Evolutionary conservation across 2,888 invertebrate species (phyloP), one percentile per base, ranked within the genome.

Genomic region (Xanthostigma xanthostigma): DNA sequence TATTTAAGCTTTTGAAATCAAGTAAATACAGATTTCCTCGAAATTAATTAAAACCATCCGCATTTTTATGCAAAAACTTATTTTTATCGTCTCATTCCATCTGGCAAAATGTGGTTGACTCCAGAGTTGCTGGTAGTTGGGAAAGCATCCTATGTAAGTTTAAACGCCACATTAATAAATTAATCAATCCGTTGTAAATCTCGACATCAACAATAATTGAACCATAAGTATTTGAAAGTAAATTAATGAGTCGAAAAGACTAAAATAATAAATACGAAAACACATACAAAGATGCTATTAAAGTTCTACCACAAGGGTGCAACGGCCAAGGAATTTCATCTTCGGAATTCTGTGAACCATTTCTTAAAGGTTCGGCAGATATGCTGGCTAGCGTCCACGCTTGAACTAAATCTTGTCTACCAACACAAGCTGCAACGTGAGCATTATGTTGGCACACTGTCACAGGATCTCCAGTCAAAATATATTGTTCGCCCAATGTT

Each of bases 371-470:
- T 1, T 67, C 66, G 9, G 79, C 78, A 35, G 86, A 79, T 46
- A 88, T 69, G 54, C 84, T 83, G 2, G 89, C 86, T 55, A 93
- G 69, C 35, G 79, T 79, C 94, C 94, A 94, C 40, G 91, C 84
- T 65, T 91, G 89, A 12, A 87, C 81, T 50, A 93, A 68, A 65
- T 94, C 94, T 47, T 76, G 72, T 45, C 92, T 78, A 0, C 87
- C 87, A 10, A 72, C 73, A 5, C 76, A 75, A 10, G 84, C 81
- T 6, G 91, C 89, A 3, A 83, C 74, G 55, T 77, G 76, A 1
- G 86, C 83, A 68, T 95, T 95, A 56, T 76, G 78, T 46, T 78
- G 78, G 60, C 93, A 93, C 73, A 89, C 88, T 11, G 75, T 79
- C 56, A 54, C 73, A 62, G 61, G 70, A 62, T 58, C 74, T 59